Conservation (phyloP, 2,888 invertebrate genomes). For the Lasius platythorax region DNA sequence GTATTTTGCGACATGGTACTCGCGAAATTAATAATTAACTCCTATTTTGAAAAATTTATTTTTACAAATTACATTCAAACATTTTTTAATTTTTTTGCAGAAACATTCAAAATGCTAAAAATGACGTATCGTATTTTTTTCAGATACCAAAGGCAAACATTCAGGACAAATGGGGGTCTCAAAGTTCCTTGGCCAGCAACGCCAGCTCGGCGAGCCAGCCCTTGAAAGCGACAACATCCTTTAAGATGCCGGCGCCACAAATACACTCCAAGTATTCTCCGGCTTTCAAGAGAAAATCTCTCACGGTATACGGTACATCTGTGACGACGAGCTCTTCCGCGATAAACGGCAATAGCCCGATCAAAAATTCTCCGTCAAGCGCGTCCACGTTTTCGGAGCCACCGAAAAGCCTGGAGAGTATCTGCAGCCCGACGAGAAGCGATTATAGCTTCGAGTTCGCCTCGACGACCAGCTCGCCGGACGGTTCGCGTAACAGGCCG, state of each 20-base stretch:
- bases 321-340: slow-evolving; percentile 56
- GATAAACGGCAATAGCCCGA: slow-evolving; percentile 57
- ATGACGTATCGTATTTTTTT: background rate
- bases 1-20: background rate
- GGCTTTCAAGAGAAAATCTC: slow-evolving; percentile 92
- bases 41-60: background rate
- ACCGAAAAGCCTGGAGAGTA: slow-evolving; percentile 88
- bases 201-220: slow-evolving; percentile 80
- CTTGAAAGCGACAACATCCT: slow-evolving; percentile 78
- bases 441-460: slow-evolving; percentile 88
- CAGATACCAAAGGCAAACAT: slow-evolving; percentile 80
- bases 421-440: slow-evolving; percentile 88
- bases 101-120: background rate
- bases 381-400: slow-evolving; percentile 80
- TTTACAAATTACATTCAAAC: background rate
- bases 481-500: slow-evolving; percentile 74
- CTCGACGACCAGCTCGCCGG: slow-evolving; percentile 82
- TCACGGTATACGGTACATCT: slow-evolving; percentile 88
- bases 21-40: background rate
- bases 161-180: slow-evolving; percentile 84
- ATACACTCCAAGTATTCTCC: slow-evolving; percentile 93
- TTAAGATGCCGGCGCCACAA: slow-evolving; percentile 84
- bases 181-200: slow-evolving; percentile 82
- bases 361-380: slow-evolving; percentile 49
- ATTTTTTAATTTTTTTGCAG: background rate